A percentile compares a stretch with the other conserved stretches of the same genome.
Evolutionary conservation across 2,113 vertebrate genomes (phyloP).

Genomic region (Hemiscyllium ocellatum): DNA sequence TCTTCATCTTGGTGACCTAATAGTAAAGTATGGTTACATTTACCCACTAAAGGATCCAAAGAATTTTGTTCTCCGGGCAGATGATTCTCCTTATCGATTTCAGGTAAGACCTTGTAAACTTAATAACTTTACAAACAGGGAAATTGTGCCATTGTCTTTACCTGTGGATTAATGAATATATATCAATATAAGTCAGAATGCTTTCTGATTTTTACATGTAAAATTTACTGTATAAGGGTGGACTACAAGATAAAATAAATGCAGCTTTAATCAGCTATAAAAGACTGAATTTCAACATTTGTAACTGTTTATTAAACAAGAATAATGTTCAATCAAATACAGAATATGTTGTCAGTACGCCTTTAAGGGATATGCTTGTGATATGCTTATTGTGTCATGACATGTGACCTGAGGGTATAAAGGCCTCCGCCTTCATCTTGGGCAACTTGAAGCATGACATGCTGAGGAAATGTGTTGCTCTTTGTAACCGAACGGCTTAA

Average conservation of each 20-base stretch:
- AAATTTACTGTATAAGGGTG: neutral
- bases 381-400: no score
- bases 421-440: no score
- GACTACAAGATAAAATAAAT: neutral
- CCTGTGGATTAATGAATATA: neutral
- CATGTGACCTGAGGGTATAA: no score
- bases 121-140: neutral
- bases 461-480: no score
- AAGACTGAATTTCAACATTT: neutral
- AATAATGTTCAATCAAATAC: neutral
- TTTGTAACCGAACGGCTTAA: no score
- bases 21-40: slow-evolving; percentile 76
- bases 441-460: no score
- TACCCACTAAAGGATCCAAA: slow-evolving; percentile 74
- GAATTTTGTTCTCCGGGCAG: slow-evolving; percentile 58
- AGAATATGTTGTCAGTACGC: no score
- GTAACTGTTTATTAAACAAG: neutral
- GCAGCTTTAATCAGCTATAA: neutral
- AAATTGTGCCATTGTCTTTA: neutral
- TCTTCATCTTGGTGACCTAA: slow-evolving; percentile 68
- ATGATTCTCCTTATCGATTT: slow-evolving; percentile 80
- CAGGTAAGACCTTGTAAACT: slow-evolving; percentile 60
- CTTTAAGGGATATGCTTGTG: no score
- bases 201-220: neutral
- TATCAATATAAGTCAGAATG: no score